These are phyloP conservation scores for Blera fallax DNA, from an alignment of 2,888 invertebrate species.

Conservation along the genomic window DNA sequence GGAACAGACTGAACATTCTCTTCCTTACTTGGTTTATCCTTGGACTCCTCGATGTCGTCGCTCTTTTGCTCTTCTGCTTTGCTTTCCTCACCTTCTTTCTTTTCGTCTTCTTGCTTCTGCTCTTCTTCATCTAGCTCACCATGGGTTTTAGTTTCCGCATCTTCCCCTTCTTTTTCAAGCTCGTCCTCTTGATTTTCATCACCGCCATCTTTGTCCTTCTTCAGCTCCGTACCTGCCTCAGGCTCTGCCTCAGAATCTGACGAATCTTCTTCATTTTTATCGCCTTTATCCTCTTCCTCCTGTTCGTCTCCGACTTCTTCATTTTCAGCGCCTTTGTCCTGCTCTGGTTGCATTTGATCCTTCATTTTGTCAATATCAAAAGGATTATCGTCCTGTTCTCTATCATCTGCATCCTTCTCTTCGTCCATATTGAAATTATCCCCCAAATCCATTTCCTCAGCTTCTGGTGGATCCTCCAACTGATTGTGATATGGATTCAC, in stretches of 20 bases:
- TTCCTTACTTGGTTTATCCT: slow-evolving; percentile 80
- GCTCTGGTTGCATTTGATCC: slow-evolving; percentile 82
- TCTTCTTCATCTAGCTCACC: slow-evolving; percentile 77
- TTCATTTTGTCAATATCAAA: slow-evolving; percentile 93
- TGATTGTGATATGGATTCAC: slow-evolving; percentile 91
- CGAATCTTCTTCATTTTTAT: slow-evolving; percentile 78
- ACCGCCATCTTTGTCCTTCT: slow-evolving; percentile 85
- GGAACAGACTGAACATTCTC: slow-evolving; percentile 81
- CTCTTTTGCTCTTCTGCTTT: slow-evolving; percentile 81
- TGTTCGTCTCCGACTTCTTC: slow-evolving; percentile 82
- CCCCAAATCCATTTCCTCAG: slow-evolving; percentile 93
- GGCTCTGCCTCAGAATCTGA: slow-evolving; percentile 58
- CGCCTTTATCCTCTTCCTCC: slow-evolving; percentile 81
- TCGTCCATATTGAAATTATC: slow-evolving; percentile 93
- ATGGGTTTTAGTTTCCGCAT: slow-evolving; percentile 82
- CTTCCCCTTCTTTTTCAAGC: slow-evolving; percentile 77
- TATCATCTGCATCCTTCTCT: slow-evolving; percentile 84
- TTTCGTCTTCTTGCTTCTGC: slow-evolving; percentile 82
- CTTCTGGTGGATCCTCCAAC: slow-evolving; percentile 89
- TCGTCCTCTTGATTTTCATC: slow-evolving; percentile 82
- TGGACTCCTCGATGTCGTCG: slow-evolving; percentile 79
- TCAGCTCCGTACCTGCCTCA: slow-evolving; percentile 51
- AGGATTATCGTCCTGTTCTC: slow-evolving; percentile 88
- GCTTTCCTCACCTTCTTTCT: slow-evolving; percentile 84
- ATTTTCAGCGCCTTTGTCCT: slow-evolving; percentile 76